These are phyloP conservation scores for Drosophila obscura DNA, from an alignment of 1,140 invertebrate species.

Conservation along the genomic window DNA sequence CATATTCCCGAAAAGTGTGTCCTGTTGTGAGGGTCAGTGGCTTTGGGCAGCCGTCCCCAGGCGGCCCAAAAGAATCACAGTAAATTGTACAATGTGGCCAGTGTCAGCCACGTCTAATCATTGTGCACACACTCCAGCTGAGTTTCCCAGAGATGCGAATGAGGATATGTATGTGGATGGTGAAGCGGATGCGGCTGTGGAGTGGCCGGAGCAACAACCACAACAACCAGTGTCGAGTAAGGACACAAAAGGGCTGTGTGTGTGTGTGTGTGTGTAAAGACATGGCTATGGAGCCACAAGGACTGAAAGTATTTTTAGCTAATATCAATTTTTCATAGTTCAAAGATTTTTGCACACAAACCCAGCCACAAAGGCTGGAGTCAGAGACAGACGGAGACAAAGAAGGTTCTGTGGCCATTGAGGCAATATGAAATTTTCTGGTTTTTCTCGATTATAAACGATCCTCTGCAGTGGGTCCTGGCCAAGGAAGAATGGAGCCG, in stretches of 20 bases:
- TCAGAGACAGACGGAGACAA: constrained; percentile 13
- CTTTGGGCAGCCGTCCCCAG: constrained; percentile 15
- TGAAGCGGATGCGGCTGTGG: neutral
- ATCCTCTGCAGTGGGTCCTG: constrained; percentile 64
- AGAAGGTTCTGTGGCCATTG: constrained; percentile 54
- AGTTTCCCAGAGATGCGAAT: constrained; percentile 22
- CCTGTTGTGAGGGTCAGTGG: neutral
- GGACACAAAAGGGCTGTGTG: constrained; percentile 44
- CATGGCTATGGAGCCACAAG: constrained; percentile 55
- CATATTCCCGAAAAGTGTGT: neutral
- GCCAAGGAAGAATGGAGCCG: neutral
- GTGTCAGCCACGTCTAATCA: constrained; percentile 72
- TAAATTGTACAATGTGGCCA: constrained; percentile 76
- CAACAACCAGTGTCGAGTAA: no score
- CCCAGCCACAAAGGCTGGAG: constrained; percentile 11
- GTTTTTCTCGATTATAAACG: constrained; percentile 77
- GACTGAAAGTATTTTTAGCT: constrained; percentile 82
- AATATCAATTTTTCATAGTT: constrained; percentile 83
- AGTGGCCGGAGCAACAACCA: constrained; percentile 24
- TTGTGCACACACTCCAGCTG: constrained; percentile 78
- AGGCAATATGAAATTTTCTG: constrained; percentile 76
- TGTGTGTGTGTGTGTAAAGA: constrained; percentile 12
- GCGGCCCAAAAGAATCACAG: constrained; percentile 60
- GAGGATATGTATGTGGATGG: neutral
- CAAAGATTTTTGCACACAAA: constrained; percentile 73